Evolutionary conservation across 2,113 vertebrate genomes (phyloP), one percentile per base, ranked within the genome.

Genomic region (Trichomycterus rosablanca): DNA sequence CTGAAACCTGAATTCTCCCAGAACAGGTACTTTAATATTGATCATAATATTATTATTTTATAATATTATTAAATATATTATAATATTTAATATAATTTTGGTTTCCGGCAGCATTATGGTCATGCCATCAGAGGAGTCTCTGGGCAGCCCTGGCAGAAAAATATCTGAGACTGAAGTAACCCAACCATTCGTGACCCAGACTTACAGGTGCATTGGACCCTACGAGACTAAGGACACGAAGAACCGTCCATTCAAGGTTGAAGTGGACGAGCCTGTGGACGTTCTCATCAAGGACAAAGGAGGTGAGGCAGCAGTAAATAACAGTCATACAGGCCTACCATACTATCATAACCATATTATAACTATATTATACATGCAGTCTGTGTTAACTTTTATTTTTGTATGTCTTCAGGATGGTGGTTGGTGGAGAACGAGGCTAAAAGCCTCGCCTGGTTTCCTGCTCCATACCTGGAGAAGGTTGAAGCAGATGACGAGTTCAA

Each of bases 381-480:
- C 7, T 30, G 26, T 30, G 7, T 30, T 30, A 30, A 30, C 4
- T 12, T 10, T 53, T 20, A 42, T 18, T 34, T 5, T 9, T 5
- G 30, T 37, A 7, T 37, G 34, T 3, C 7, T 40, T 45, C 68
- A 98, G 95, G 95, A 0, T 98, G 95, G 94, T 98, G 95, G 94
- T 83, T 98, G 9, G 94, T 97, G 67, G 91, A 87, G 66, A 98
- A 92, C 0, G 64, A 90, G 19, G 80, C 83, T 22, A 93, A 90
- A 63, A 79, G 71, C 43, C 73, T 84, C 6, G 92, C 93, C 46
- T 98, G 95, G 95, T 98, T 98, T 74, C 95, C 95, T 24, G 93
- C 93, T 15, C 89, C 95, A 0, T 97, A 95, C 63, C 80, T 98
- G 78, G 84, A 90, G 51, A 87, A 74, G 51, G 15, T 71, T 5